Evolutionary conservation across 1,140 invertebrate species (phyloP).

Genomic region (Potamilus streckersoni): DNA sequence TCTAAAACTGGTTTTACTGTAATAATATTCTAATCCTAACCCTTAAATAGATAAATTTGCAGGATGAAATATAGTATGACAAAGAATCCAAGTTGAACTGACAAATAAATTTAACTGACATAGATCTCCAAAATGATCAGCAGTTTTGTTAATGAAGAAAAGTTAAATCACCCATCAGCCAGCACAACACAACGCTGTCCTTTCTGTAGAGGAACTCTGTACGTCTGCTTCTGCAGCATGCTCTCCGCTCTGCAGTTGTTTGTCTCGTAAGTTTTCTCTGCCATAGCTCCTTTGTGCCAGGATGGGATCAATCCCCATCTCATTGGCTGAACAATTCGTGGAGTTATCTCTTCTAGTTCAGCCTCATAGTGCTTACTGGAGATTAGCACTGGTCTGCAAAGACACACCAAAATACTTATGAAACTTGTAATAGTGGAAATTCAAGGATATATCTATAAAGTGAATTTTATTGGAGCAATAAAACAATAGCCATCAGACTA

Average conservation of each 20-base stretch:
- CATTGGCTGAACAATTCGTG: slow-evolving; percentile 61
- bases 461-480: too few relatives aligned
- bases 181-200: slow-evolving; percentile 83
- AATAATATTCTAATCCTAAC: too few relatives aligned
- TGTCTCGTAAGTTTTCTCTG: slow-evolving; percentile 72
- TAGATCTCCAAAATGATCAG: neutral
- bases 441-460: too few relatives aligned
- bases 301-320: slow-evolving; percentile 85
- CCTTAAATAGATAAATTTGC: too few relatives aligned
- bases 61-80: too few relatives aligned
- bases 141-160: neutral
- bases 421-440: neutral
- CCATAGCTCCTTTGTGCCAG: slow-evolving; percentile 77
- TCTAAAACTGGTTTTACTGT: too few relatives aligned
- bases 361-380: slow-evolving; percentile 72
- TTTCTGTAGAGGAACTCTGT: slow-evolving; percentile 74
- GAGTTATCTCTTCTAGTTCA: slow-evolving; percentile 1
- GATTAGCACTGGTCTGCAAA: slow-evolving; percentile 75
- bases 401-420: slow-evolving; percentile 5
- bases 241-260: slow-evolving; percentile 85
- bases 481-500: too few relatives aligned
- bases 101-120: neutral
- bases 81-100: neutral
- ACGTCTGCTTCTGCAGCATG: slow-evolving; percentile 77
- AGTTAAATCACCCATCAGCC: slow-evolving; percentile 75